Evolutionary conservation across 2,797 vertebrate species (phyloP).

Genomic region (Tenualosa ilisha): DNA sequence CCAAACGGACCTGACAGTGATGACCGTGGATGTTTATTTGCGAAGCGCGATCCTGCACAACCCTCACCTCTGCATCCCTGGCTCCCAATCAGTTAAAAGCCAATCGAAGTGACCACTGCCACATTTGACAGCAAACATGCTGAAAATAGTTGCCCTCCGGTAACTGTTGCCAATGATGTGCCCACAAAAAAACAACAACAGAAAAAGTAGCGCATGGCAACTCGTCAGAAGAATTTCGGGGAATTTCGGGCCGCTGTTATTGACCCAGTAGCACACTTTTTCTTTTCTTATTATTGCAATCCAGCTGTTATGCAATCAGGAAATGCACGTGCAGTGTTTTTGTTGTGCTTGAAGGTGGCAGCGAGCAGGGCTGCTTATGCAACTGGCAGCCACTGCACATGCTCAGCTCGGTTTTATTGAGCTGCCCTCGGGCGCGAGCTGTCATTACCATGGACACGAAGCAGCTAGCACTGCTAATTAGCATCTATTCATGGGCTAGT

Average conservation of each 20-base stretch:
- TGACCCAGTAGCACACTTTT: conserved; percentile 33
- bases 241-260: background rate
- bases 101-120: background rate
- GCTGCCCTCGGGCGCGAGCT: conserved; percentile 29
- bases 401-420: conserved; percentile 39
- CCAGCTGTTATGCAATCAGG: background rate
- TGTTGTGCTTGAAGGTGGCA: conserved; percentile 1
- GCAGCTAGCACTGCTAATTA: conserved; percentile 21
- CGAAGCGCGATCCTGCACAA: background rate
- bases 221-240: background rate
- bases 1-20: conserved; percentile 31
- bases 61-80: background rate
- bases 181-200: background rate
- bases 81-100: conserved; percentile 16
- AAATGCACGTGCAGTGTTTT: background rate
- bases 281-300: background rate
- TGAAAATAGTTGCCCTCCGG: background rate
- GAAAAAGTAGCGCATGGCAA: background rate
- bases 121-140: background rate
- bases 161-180: background rate
- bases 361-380: conserved; percentile 36
- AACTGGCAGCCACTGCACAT: conserved; percentile 22
- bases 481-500: background rate
- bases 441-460: conserved; percentile 27
- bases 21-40: conserved; percentile 22